Base-by-base conservation (phyloP, 2,797 vertebrate species). In the Enteromius thamalakanensis region DNA sequence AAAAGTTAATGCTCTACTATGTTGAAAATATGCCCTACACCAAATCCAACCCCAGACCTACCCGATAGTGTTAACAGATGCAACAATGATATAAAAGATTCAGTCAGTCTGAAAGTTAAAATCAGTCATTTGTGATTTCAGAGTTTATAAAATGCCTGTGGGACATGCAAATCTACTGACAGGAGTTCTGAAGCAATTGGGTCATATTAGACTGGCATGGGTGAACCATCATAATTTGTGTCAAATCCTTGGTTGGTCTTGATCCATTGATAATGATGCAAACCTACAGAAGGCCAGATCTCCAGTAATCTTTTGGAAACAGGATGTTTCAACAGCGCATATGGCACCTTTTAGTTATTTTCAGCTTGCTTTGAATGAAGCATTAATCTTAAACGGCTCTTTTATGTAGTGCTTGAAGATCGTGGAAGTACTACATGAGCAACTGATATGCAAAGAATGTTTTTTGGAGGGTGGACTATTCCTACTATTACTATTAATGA, bases 181-280 rank as follows among this genome's bases (percentile, higher is more conserved):
- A 75, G 29, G 17, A 37, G 49, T 19, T 55, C 49, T 37, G 19
- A 6, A 34, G 32, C 32, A 55, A 37, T 55, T 75, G 72, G 49
- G 19, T 55, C 72, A 55, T 75, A 75, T 75, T 55, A 55, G 49
- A 55, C 49, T 55, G 72, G 32, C 70, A 74, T 34, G 47, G 47
- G 47, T 21, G 47, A 53, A 21, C 17, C 12, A 34, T 34, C 70
- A 74, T 34, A 51, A 74, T 34, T 34, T 53, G 70, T 34, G 17
- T 74, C 72, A 34, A 23, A 75, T 75, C 72, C 49, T 55, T 15
- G 32, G 32, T 75, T 23, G 72, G 49, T 75, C 21, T 75, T 75
- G 34, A 47, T 83, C 65, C 47, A 64, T 32, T 55, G 58, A n/a
- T 74, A 53, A 34, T 40, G 11, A 75, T 58, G 70, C 47, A 32